Percentiles rank a stretch among this genome's conserved stretches.
These are phyloP conservation scores for Chelon labrosus DNA, from an alignment of 2,797 vertebrate genomes.

Conservation along the genomic window DNA sequence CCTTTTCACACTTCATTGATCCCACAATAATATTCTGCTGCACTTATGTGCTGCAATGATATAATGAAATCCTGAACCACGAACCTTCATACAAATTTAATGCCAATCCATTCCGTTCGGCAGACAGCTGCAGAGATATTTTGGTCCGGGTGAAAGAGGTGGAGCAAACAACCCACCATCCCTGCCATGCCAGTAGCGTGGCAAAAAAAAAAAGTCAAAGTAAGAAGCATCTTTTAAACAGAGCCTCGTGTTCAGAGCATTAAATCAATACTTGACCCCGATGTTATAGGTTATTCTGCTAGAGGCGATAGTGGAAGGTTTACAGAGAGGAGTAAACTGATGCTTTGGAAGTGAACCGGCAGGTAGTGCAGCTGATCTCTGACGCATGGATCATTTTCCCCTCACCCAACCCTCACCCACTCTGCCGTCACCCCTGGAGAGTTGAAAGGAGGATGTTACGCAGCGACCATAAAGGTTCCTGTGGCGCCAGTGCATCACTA, in stretches of 20 bases:
- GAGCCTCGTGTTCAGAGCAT: slow-evolving; percentile 11
- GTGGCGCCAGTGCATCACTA: slow-evolving; percentile 49
- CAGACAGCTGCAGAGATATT: slow-evolving; percentile 4
- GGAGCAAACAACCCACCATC: neutral
- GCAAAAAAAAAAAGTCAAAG: slow-evolving; percentile 1
- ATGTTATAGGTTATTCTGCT: slow-evolving; percentile 24
- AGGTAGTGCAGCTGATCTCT: slow-evolving; percentile 14
- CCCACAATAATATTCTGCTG: neutral
- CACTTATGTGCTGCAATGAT: neutral
- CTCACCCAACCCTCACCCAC: slow-evolving; percentile 2
- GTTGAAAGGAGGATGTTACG: slow-evolving; percentile 37
- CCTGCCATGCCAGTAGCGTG: no score
- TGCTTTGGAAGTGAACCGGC: slow-evolving; percentile 29
- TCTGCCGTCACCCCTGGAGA: slow-evolving; percentile 11
- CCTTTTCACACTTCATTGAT: neutral
- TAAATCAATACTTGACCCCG: slow-evolving; percentile 33
- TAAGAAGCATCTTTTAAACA: slow-evolving; percentile 8
- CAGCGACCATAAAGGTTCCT: slow-evolving; percentile 25
- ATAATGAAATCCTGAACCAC: neutral
- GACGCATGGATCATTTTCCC: neutral
- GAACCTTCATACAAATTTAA: neutral
- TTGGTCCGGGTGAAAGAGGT: neutral
- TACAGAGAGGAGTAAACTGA: slow-evolving; percentile 11
- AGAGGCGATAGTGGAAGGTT: slow-evolving; percentile 9
- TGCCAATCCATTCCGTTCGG: neutral